Evolutionary conservation across 2,113 vertebrate species (phyloP).

Genomic region (Catharus bicknelli): DNA sequence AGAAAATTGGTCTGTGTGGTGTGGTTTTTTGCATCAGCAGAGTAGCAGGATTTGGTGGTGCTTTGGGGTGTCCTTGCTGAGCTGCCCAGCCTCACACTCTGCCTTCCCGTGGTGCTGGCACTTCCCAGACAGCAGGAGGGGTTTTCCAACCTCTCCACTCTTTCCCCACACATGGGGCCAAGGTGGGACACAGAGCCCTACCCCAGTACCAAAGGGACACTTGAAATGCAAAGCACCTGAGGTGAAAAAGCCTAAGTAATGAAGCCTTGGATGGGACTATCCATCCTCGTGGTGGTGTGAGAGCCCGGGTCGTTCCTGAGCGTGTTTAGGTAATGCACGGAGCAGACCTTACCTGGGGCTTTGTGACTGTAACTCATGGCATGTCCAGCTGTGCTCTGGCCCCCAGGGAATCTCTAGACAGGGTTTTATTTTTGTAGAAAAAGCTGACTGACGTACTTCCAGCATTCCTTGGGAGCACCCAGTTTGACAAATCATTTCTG

Average conservation of each 20-base stretch:
- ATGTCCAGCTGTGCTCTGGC: rapidly evolving
- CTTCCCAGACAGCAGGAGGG: not conserved
- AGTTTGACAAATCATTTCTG: not conserved
- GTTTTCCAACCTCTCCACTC: not conserved
- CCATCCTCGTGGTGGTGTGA: not conserved
- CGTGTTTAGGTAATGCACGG: not conserved
- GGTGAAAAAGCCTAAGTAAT: not conserved
- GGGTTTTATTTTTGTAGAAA: conserved; percentile 39
- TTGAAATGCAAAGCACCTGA: not conserved
- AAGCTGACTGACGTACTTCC: not conserved
- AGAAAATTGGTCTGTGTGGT: conserved; percentile 77
- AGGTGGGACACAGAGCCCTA: not conserved
- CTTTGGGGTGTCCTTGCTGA: conserved; percentile 10
- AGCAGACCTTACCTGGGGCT: not conserved
- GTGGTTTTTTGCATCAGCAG: conserved; percentile 74
- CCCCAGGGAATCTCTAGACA: not conserved
- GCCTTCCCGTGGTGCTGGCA: not conserved
- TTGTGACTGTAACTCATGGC: not conserved
- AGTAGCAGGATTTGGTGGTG: conserved; percentile 1
- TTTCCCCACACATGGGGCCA: not conserved
- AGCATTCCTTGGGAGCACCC: not conserved
- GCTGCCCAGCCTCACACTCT: not conserved
- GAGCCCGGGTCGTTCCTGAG: not conserved
- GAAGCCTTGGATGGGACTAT: not conserved
- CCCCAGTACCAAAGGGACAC: not conserved